Conservation (phyloP, 1,140 invertebrate genomes). For the Amyelois transitella region DNA sequence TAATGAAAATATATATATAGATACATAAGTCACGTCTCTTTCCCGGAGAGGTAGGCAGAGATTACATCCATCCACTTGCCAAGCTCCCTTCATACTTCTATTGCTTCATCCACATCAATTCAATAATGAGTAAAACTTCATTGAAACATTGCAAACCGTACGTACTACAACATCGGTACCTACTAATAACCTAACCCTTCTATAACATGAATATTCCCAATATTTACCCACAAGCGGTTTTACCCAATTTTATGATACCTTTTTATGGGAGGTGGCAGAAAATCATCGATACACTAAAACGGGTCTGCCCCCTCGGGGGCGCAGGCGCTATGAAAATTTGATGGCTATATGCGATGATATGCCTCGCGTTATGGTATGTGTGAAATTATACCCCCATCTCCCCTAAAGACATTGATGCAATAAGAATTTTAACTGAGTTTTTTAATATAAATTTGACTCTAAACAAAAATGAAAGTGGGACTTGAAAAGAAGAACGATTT, state of each 20-base stretch:
- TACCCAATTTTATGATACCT: neutral
- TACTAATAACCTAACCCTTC: neutral
- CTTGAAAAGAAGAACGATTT: too few relatives aligned
- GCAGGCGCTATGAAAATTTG: constrained; percentile 51
- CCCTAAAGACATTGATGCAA: neutral
- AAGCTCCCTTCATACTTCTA: too few relatives aligned
- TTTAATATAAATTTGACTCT: too few relatives aligned
- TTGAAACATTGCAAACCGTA: too few relatives aligned
- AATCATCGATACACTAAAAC: constrained; percentile 36
- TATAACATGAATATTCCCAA: neutral
- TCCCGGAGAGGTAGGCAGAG: too few relatives aligned
- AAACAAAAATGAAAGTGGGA: too few relatives aligned
- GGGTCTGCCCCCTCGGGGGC: constrained; percentile 12
- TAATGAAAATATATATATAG: too few relatives aligned
- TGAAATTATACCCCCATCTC: constrained; percentile 14
- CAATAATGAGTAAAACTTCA: too few relatives aligned
- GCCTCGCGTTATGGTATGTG: constrained; percentile 24
- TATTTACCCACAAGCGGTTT: neutral
- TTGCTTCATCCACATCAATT: too few relatives aligned
- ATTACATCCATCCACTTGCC: too few relatives aligned
- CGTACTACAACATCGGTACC: neutral
- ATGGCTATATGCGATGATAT: constrained; percentile 50
- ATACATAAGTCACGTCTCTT: too few relatives aligned
- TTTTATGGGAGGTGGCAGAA: constrained; percentile 11
- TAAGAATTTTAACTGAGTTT: neutral